These are phyloP conservation scores for Pollenia labialis DNA, from an alignment of 2,888 invertebrate genomes.

Conservation along the genomic window DNA sequence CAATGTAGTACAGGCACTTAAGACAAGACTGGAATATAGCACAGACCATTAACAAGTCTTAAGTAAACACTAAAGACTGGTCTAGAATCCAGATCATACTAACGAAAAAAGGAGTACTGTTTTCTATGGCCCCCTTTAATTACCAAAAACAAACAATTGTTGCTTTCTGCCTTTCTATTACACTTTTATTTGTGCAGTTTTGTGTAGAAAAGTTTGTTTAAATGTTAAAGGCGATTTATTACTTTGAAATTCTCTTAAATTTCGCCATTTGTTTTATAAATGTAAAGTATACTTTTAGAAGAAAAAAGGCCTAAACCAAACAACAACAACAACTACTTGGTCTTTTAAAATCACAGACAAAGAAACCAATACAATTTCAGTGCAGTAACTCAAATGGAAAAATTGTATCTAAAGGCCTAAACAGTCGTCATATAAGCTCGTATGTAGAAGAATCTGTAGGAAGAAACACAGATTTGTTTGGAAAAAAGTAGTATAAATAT, in stretches of 20 bases:
- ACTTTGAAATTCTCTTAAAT: slow-evolving; percentile 81
- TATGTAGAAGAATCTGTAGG: not conserved
- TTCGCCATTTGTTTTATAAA: slow-evolving; percentile 79
- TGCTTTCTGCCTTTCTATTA: not conserved
- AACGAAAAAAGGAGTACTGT: not conserved
- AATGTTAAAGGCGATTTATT: slow-evolving; percentile 80
- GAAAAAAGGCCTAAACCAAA: slow-evolving; percentile 55
- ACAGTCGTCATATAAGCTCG: slow-evolving; percentile 60
- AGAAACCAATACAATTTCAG: not conserved
- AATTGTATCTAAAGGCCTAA: slow-evolving; percentile 70
- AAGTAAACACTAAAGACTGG: no score
- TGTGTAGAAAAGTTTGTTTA: slow-evolving; percentile 53
- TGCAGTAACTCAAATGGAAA: slow-evolving; percentile 63
- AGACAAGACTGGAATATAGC: no score
- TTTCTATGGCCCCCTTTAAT: not conserved
- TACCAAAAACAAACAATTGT: not conserved
- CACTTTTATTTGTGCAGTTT: slow-evolving; percentile 22
- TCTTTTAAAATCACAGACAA: not conserved
- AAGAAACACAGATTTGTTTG: slow-evolving; percentile 19
- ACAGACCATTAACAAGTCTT: no score
- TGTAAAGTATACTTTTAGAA: slow-evolving; percentile 75
- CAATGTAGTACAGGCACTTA: no score
- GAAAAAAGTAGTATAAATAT: slow-evolving; percentile 75
- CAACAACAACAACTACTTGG: slow-evolving; percentile 36
- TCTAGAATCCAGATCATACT: no score